A percentile compares a stretch with the other conserved stretches of the same genome.
These are phyloP conservation scores for Lutjanus erythropterus DNA, from an alignment of 2,113 vertebrate species.

Conservation along the genomic window DNA sequence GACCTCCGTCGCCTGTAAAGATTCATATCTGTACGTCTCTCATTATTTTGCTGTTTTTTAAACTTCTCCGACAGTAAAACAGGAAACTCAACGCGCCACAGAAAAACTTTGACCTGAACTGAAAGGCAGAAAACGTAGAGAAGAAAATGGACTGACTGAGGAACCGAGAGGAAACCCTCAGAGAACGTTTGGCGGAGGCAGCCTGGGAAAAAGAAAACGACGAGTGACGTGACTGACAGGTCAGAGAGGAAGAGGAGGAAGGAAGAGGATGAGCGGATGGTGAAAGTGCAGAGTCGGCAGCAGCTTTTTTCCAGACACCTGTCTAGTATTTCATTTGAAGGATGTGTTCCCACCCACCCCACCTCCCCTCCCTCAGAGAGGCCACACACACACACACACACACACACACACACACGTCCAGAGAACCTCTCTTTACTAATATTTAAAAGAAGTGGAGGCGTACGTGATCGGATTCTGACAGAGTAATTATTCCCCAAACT, in stretches of 20 bases:
- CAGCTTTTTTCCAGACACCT: conserved; percentile 16
- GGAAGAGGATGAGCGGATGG: conserved; percentile 26
- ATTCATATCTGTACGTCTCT: background rate
- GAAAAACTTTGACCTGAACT: too few relatives aligned
- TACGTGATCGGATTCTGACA: conserved; percentile 27
- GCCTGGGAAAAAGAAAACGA: background rate
- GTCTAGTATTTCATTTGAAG: conserved; percentile 41
- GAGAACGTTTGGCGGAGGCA: background rate
- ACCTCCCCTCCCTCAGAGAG: background rate
- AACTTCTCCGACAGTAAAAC: too few relatives aligned
- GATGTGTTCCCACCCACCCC: too few relatives aligned
- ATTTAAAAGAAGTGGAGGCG: conserved; percentile 18
- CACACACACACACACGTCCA: conserved; percentile 1
- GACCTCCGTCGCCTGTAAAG: background rate
- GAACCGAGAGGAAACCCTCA: background rate
- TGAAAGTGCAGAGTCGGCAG: conserved; percentile 27
- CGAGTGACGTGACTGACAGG: background rate
- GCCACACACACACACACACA: conserved; percentile 28
- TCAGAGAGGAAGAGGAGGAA: background rate
- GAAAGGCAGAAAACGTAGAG: background rate
- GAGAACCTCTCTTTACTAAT: background rate
- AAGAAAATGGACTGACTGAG: background rate
- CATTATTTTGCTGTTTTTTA: too few relatives aligned
- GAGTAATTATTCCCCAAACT: conserved; percentile 51
- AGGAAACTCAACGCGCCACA: too few relatives aligned